phyloP scores from a whole-genome alignment of 2,797 vertebrate genomes.

The Bothrops alternatus region DNA sequence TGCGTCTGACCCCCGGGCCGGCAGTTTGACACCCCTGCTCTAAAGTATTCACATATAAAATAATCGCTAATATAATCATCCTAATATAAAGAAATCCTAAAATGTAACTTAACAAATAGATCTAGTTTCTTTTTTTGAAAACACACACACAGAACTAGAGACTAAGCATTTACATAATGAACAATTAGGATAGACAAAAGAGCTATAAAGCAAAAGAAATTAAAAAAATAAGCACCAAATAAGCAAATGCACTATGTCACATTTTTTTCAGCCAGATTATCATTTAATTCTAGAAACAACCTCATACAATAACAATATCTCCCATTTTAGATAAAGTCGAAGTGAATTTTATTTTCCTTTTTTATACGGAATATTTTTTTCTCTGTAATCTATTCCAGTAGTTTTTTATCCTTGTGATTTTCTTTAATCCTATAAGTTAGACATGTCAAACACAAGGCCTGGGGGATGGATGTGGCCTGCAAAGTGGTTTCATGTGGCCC shows the following conservation, averaged over 20 bases:
- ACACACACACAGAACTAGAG: background rate
- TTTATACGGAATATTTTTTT: background rate
- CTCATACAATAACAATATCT: background rate
- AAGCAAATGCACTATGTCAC: background rate
- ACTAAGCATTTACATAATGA: background rate
- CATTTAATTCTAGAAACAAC: background rate
- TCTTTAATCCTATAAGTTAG: background rate
- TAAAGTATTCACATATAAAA: background rate
- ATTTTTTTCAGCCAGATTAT: background rate
- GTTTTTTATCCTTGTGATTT: background rate
- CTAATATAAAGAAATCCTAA: background rate
- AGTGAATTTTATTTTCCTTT: background rate
- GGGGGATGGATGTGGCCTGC: too few species aligned
- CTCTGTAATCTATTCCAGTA: background rate
- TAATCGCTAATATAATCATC: background rate
- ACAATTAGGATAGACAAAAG: background rate
- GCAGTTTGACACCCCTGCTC: too few species aligned
- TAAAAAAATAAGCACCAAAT: background rate
- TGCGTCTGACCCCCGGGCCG: too few species aligned
- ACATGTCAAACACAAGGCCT: too few species aligned
- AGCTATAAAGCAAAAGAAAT: too few species aligned
- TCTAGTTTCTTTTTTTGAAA: background rate
- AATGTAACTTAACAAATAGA: background rate
- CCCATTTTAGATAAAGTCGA: background rate
- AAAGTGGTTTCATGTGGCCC: too few species aligned